These are phyloP conservation scores for Pyrgus malvae DNA, from an alignment of 2,888 invertebrate species.

Conservation along the genomic window DNA sequence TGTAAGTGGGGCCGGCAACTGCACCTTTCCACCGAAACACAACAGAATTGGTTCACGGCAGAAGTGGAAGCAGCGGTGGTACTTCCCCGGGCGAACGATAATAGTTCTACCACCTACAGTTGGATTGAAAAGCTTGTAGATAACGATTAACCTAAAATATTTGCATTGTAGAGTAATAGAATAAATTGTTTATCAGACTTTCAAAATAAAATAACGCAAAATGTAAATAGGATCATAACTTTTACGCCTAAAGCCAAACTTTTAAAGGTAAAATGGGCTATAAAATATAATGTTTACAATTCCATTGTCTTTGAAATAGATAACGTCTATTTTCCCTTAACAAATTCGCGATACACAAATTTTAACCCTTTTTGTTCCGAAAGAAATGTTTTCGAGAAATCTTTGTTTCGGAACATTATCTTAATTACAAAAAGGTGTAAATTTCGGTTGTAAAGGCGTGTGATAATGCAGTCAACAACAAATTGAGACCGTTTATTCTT, in stretches of 20 bases:
- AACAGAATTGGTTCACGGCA: too few relatives aligned
- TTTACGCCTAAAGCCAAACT: constrained; percentile 9
- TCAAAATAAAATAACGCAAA: constrained; percentile 11
- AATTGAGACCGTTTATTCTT: too few relatives aligned
- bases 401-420: constrained; percentile 17
- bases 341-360: constrained; percentile 22
- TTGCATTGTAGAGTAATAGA: too few relatives aligned
- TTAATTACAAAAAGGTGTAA: constrained; percentile 19
- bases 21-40: too few relatives aligned
- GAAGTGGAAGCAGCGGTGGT: too few relatives aligned
- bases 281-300: constrained; percentile 20
- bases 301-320: constrained; percentile 17
- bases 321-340: constrained; percentile 14
- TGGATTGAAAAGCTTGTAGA: too few relatives aligned
- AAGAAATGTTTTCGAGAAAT: constrained; percentile 15
- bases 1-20: too few relatives aligned
- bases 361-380: constrained; percentile 17
- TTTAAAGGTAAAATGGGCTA: constrained; percentile 5
- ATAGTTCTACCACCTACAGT: too few relatives aligned
- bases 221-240: constrained; percentile 11
- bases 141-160: too few relatives aligned
- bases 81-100: too few relatives aligned
- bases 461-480: neutral
- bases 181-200: too few relatives aligned
- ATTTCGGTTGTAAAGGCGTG: constrained; percentile 7